These are phyloP conservation scores for Danio jaintianensis DNA, from an alignment of 2,797 vertebrate species.

Conservation along the genomic window DNA sequence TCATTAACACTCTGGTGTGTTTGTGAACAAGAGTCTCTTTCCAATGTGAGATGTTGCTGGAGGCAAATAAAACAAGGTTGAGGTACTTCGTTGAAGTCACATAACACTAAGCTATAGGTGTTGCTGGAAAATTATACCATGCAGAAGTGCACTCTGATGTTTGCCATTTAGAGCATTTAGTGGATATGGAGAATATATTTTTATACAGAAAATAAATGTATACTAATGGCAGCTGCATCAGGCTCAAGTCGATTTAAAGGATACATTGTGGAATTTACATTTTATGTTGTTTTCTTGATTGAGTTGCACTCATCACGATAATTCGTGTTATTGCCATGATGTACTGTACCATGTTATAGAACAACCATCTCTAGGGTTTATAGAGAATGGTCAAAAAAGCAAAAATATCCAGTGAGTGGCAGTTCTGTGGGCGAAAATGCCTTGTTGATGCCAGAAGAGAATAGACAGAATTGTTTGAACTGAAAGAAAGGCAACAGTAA, in stretches of 20 bases:
- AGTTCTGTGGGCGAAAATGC: too few species aligned
- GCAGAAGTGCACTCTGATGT: neutral
- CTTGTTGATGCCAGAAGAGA: too few species aligned
- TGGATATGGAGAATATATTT: neutral
- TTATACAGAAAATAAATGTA: neutral
- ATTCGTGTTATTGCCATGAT: neutral
- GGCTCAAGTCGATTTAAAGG: neutral
- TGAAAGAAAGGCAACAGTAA: too few species aligned
- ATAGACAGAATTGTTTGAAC: too few species aligned
- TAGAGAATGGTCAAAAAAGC: too few species aligned
- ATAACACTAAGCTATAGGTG: slow-evolving; percentile 55
- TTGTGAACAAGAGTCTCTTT: slow-evolving; percentile 62
- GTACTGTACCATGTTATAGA: too few species aligned
- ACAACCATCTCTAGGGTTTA: too few species aligned
- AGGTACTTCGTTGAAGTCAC: slow-evolving; percentile 72
- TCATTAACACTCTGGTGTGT: slow-evolving; percentile 72
- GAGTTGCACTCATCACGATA: neutral
- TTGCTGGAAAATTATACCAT: slow-evolving; percentile 14
- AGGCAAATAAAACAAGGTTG: slow-evolving; percentile 68
- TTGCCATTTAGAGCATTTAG: slow-evolving; percentile 5
- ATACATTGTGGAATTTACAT: neutral
- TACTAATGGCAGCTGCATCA: neutral
- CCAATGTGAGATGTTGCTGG: slow-evolving; percentile 73
- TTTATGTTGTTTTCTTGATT: neutral
- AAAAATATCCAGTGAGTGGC: too few species aligned